Evolutionary conservation across 1,140 invertebrate genomes (phyloP).

Genomic region (Drosophila neocordata): DNA sequence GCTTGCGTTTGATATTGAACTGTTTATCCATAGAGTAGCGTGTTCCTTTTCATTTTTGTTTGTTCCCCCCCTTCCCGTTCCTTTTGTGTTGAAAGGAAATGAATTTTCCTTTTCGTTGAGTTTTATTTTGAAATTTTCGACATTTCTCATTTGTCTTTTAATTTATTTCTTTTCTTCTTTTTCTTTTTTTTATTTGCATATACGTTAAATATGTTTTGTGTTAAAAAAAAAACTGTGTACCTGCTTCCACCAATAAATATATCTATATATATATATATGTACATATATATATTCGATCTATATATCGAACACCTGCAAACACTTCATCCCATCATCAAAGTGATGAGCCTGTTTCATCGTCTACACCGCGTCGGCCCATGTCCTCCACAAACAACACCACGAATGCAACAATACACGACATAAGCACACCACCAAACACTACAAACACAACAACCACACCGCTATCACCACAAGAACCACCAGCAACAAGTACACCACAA

Average conservation of each 20-base stretch:
- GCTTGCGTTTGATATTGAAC: conserved; percentile 54
- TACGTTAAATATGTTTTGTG: conserved; percentile 63
- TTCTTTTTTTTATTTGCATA: conserved; percentile 71
- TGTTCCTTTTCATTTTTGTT: conserved; percentile 33
- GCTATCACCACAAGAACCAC: conserved; percentile 72
- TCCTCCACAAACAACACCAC: conserved; percentile 28
- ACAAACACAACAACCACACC: conserved; percentile 72
- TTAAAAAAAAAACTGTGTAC: conserved; percentile 70
- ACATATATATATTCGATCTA: conserved; percentile 20
- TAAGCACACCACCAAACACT: conserved; percentile 71
- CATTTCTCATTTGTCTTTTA: conserved; percentile 48
- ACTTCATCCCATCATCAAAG: conserved; percentile 59
- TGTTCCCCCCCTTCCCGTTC: conserved; percentile 2
- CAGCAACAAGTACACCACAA: conserved; percentile 64
- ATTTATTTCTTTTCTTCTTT: conserved; percentile 37
- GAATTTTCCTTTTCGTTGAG: conserved; percentile 31
- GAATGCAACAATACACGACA: conserved; percentile 39
- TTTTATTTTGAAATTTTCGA: conserved; percentile 40
- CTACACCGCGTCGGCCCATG: conserved; percentile 59
- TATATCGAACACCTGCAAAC: conserved; percentile 13
- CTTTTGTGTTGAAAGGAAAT: neutral
- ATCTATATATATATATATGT: neutral
- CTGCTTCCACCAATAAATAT: conserved; percentile 56
- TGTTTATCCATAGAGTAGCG: conserved; percentile 54
- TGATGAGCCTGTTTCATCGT: conserved; percentile 56